A percentile compares a stretch with the other conserved stretches of the same genome.
Conservation (phyloP, 2,113 vertebrate species). For the Butorides virescens region DNA sequence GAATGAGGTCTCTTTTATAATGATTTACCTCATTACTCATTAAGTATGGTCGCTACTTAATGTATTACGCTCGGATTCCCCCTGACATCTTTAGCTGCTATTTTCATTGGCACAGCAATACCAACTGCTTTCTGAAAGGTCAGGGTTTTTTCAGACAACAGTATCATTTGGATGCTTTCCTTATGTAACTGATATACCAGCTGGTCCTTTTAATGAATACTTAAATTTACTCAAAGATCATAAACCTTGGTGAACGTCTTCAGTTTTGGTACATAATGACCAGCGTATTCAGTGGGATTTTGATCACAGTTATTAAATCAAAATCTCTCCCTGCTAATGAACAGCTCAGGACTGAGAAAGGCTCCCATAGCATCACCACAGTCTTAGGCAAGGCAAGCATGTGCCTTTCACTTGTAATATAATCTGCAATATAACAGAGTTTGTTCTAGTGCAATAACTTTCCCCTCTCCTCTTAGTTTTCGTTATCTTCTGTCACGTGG, state of each 20-base stretch:
- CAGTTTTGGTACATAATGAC: slow-evolving; percentile 40
- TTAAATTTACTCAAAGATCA: slow-evolving; percentile 56
- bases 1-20: background rate
- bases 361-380: background rate
- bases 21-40: slow-evolving; percentile 6
- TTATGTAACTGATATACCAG: slow-evolving; percentile 35
- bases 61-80: background rate
- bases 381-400: background rate
- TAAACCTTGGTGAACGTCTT: slow-evolving; percentile 59
- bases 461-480: slow-evolving; percentile 25
- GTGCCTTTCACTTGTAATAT: slow-evolving; percentile 56
- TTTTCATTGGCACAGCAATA: slow-evolving; percentile 49
- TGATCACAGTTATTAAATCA: slow-evolving; percentile 65
- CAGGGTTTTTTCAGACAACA: slow-evolving; percentile 49
- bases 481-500: slow-evolving; percentile 37
- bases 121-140: slow-evolving; percentile 35
- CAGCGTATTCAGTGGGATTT: slow-evolving; percentile 30
- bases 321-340: slow-evolving; percentile 37
- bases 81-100: background rate
- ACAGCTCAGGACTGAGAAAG: background rate
- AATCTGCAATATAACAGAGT: slow-evolving; percentile 53
- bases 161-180: slow-evolving; percentile 39
- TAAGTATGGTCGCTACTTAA: slow-evolving; percentile 33
- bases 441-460: slow-evolving; percentile 64
- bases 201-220: slow-evolving; percentile 43